Evolutionary conservation across 1,140 invertebrate genomes (phyloP).

Genomic region (Drosophila sproati): DNA sequence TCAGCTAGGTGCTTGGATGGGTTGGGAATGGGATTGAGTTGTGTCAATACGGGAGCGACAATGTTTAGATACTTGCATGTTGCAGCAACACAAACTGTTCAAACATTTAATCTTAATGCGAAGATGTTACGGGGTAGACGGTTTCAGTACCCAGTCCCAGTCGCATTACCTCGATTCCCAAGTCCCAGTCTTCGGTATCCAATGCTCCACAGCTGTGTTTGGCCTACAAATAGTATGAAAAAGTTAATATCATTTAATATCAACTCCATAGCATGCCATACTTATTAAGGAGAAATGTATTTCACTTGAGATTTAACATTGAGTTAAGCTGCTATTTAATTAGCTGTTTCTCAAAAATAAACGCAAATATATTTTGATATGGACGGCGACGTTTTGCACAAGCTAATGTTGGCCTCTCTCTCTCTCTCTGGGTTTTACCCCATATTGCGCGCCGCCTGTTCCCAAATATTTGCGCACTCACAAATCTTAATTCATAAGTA

Average conservation of each 20-base stretch:
- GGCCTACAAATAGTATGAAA: slow-evolving; percentile 59
- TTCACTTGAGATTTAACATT: slow-evolving; percentile 79
- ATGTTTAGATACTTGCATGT: slow-evolving; percentile 70
- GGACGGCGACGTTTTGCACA: not conserved
- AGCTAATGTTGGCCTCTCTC: not conserved
- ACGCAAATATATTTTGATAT: slow-evolving; percentile 37
- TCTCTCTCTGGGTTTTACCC: slow-evolving; percentile 58
- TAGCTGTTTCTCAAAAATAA: slow-evolving; percentile 66
- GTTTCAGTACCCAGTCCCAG: slow-evolving; percentile 1
- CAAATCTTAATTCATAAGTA: slow-evolving; percentile 80
- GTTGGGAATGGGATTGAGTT: slow-evolving; percentile 53
- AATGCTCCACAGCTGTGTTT: slow-evolving; percentile 71
- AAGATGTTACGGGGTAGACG: slow-evolving; percentile 63
- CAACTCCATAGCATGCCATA: not conserved
- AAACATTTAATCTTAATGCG: slow-evolving; percentile 78
- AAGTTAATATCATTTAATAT: slow-evolving; percentile 30
- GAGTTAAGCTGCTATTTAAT: slow-evolving; percentile 45
- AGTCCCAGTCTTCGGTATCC: slow-evolving; percentile 9
- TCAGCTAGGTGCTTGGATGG: slow-evolving; percentile 5
- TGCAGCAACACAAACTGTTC: slow-evolving; percentile 75
- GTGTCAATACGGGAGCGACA: slow-evolving; percentile 55
- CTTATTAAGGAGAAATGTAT: slow-evolving; percentile 29
- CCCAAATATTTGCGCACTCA: slow-evolving; percentile 74
- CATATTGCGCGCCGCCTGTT: slow-evolving; percentile 31
- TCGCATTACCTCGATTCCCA: not conserved